A percentile compares a stretch with the other conserved stretches of the same genome.
Evolutionary conservation across 2,888 invertebrate genomes (phyloP).

Genomic region (Amaurobius ferox): DNA sequence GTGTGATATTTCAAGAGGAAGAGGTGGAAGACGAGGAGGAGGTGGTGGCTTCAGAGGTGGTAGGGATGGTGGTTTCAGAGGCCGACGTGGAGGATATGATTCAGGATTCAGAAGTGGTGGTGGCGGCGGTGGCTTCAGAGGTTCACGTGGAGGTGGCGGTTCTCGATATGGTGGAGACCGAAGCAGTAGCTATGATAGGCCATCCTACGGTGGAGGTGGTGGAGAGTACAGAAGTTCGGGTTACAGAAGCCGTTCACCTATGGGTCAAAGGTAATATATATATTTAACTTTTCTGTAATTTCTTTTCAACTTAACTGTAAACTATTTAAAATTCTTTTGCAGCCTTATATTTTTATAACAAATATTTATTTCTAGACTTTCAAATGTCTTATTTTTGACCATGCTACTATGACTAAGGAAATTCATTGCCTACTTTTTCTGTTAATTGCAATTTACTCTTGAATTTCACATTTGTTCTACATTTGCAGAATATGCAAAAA

Average conservation of each 20-base stretch:
- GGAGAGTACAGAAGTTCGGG: slow-evolving; percentile 49
- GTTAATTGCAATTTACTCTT: too few relatives aligned
- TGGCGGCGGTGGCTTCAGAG: slow-evolving; percentile 78
- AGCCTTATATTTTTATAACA: too few relatives aligned
- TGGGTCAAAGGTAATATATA: slow-evolving; percentile 72
- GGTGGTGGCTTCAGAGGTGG: slow-evolving; percentile 79
- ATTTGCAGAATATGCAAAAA: too few relatives aligned
- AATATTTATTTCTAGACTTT: too few relatives aligned
- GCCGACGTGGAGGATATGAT: slow-evolving; percentile 79
- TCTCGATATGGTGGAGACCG: slow-evolving; percentile 74
- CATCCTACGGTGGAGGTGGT: slow-evolving; percentile 42
- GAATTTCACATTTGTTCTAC: too few relatives aligned
- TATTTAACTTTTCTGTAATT: too few relatives aligned
- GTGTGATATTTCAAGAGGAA: slow-evolving; percentile 67
- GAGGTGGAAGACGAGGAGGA: slow-evolving; percentile 79
- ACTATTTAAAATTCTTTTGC: too few relatives aligned
- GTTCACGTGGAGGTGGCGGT: slow-evolving; percentile 78
- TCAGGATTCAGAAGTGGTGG: slow-evolving; percentile 77
- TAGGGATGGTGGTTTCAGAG: slow-evolving; percentile 71
- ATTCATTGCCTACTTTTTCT: too few relatives aligned
- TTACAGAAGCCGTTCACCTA: slow-evolving; percentile 74
- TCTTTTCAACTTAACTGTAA: too few relatives aligned
- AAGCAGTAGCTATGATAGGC: slow-evolving; percentile 41
- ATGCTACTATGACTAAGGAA: too few relatives aligned
- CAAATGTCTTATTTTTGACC: too few relatives aligned